These are phyloP conservation scores for Indri indri DNA, from an alignment of 2,113 vertebrate species.

Conservation along the genomic window DNA sequence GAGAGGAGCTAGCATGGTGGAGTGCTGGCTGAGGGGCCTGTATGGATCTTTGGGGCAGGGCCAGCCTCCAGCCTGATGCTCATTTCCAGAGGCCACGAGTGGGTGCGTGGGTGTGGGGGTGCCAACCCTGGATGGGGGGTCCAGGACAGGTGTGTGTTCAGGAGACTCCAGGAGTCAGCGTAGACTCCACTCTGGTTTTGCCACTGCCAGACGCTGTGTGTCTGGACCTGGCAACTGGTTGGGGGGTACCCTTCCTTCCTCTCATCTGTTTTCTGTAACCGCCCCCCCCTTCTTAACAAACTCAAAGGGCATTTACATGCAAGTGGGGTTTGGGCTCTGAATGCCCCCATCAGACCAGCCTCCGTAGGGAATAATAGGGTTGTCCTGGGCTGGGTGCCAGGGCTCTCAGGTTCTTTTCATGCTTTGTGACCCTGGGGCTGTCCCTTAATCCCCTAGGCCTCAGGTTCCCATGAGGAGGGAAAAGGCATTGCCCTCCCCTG, in stretches of 20 bases:
- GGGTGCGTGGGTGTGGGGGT: neutral
- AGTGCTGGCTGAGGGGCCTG: neutral
- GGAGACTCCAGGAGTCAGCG: neutral
- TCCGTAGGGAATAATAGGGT: neutral
- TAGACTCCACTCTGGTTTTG: neutral
- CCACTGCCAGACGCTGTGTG: neutral
- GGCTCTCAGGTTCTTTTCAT: neutral
- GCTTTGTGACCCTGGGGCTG: neutral
- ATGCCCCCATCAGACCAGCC: neutral
- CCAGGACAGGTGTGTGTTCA: neutral
- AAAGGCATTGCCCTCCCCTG: neutral
- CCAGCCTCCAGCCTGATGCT: neutral
- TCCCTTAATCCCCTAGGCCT: neutral
- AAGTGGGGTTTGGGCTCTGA: slow-evolving; percentile 34
- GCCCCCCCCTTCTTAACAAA: neutral
- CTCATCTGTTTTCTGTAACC: neutral
- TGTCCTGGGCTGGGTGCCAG: neutral
- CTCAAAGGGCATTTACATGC: slow-evolving; percentile 43
- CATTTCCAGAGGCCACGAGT: neutral
- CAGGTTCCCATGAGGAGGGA: slow-evolving; percentile 55
- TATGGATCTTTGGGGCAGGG: neutral
- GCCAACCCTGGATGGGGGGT: neutral
- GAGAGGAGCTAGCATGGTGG: neutral
- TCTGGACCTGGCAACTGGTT: slow-evolving; percentile 4
- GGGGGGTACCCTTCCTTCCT: neutral